Evolutionary conservation across 2,888 invertebrate species (phyloP).

Genomic region (Thera britannica): DNA sequence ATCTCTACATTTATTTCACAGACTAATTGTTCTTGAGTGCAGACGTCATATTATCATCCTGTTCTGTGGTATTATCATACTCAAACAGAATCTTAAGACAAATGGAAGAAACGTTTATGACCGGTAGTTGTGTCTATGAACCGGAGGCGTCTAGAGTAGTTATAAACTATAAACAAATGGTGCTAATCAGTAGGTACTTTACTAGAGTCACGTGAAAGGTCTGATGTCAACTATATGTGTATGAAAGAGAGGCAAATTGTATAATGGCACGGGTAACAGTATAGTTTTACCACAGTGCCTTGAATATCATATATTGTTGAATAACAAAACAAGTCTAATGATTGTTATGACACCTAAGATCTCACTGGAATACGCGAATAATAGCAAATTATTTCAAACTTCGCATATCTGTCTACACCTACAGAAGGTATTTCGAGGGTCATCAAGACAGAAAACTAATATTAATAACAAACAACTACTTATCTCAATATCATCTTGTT

Average conservation of each 20-base stretch:
- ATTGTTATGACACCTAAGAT: not conserved
- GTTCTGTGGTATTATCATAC: not conserved
- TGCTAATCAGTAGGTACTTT: too few relatives aligned
- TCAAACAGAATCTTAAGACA: not conserved
- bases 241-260: too few relatives aligned
- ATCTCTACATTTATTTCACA: not conserved
- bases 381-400: slow-evolving; percentile 17
- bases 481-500: slow-evolving; percentile 22
- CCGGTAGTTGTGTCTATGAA: not conserved
- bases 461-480: slow-evolving; percentile 8
- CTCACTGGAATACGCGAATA: slow-evolving; percentile 14
- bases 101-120: not conserved
- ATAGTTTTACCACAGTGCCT: too few relatives aligned
- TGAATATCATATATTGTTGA: not conserved
- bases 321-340: slow-evolving; percentile 2
- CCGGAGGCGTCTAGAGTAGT: too few relatives aligned
- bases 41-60: too few relatives aligned
- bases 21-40: not conserved
- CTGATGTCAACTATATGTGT: too few relatives aligned
- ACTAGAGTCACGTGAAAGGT: too few relatives aligned
- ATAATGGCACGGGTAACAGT: too few relatives aligned
- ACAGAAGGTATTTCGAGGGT: slow-evolving; percentile 20
- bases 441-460: slow-evolving; percentile 19
- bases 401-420: slow-evolving; percentile 12
- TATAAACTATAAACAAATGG: too few relatives aligned